Evolutionary conservation across 2,888 invertebrate genomes (phyloP), one percentile per base, ranked within the genome.

Genomic region (Eudasyphora cyanicolor): DNA sequence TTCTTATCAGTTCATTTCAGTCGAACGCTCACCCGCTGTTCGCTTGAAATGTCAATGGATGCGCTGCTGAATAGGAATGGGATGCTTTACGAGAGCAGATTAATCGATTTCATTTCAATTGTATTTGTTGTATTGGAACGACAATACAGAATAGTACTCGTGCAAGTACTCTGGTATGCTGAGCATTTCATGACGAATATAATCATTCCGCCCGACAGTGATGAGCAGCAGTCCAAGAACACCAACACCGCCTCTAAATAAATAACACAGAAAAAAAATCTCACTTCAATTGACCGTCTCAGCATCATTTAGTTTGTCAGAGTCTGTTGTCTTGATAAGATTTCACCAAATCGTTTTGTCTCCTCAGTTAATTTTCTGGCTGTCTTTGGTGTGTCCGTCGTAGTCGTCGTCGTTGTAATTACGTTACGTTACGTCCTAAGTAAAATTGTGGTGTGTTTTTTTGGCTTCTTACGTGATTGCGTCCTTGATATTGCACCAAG

Each of bases 241-340:
- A 79, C 73, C 85, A 82, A 81, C 80, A 82, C 85, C 86, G 85
- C 86, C 86, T 86, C 85, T 85, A 71, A 81, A 17, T 49, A 67
- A 79, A 69, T 24, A 62, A 76, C 79, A 60, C 38, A 71, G 76
- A 71, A 29, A 42, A 62, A 67, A 80, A 80, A 80, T 82, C 82
- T 51, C 62, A 67, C 62, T 76, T 83, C 75, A 79, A 76, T 83
- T 77, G 83, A 57, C 81, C 82, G 75, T 75, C 82, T 85, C 42
- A 14, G 24, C 67, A 7, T 19, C 24, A 49, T 87, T 91, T 88
- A 91, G 91, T 91, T 90, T 91, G 91, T 91, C 90, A 90, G 89
- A 90, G 91, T 91, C 91, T 90, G 88, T 91, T 91, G 91, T 91
- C 90, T 91, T 90, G 92, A 91, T 90, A 91, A 91, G 90, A 89